These are phyloP conservation scores for Marisa cornuarietis DNA, from an alignment of 1,140 invertebrate genomes.

Conservation along the genomic window DNA sequence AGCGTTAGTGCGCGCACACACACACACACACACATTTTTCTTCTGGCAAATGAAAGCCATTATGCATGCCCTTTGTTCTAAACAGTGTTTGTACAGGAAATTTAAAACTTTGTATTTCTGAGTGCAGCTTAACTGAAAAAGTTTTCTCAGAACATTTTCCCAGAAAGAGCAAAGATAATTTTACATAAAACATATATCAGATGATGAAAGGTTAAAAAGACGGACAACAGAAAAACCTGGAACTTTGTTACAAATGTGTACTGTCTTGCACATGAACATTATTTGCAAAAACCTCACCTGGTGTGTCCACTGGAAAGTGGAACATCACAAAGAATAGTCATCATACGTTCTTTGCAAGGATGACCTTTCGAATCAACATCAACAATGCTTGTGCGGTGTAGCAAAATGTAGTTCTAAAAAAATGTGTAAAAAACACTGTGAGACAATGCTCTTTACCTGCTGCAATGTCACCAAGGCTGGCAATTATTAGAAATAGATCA, in stretches of 20 bases:
- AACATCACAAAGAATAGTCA: slow-evolving; percentile 41
- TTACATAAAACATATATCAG: no score
- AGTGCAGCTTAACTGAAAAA: no score
- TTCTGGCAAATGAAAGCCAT: no score
- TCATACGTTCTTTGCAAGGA: slow-evolving; percentile 44
- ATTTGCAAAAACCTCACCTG: background rate
- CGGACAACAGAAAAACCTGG: no score
- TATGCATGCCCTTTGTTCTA: no score
- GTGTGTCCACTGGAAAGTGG: background rate
- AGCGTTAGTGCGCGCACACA: background rate
- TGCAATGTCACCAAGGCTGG: background rate
- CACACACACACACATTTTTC: no score
- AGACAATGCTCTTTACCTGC: background rate
- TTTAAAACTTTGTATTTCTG: no score
- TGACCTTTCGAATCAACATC: slow-evolving; percentile 44
- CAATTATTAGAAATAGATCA: background rate
- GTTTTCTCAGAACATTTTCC: no score
- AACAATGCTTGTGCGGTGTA: slow-evolving; percentile 37
- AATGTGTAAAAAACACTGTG: background rate
- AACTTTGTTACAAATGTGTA: no score
- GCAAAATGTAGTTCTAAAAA: slow-evolving; percentile 39
- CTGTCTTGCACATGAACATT: no score
- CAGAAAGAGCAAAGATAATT: no score
- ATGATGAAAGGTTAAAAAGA: background rate
- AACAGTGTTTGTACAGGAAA: no score